phyloP scores from a whole-genome alignment of 2,113 vertebrate species.

The Caretta caretta region DNA sequence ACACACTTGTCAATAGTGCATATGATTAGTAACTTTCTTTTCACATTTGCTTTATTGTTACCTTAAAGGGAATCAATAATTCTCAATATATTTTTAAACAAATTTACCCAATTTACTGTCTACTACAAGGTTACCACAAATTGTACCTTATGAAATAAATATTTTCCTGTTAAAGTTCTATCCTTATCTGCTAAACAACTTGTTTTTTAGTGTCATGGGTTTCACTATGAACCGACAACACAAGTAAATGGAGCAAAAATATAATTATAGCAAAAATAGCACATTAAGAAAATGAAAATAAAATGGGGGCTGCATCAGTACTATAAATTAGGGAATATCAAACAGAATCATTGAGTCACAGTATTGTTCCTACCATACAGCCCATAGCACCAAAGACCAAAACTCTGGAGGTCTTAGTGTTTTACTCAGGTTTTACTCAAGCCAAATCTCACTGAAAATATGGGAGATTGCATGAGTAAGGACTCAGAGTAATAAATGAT shows the following conservation, averaged over 20 bases:
- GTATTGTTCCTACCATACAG: not conserved
- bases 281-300: not conserved
- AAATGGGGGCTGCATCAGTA: not conserved
- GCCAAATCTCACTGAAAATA: not conserved
- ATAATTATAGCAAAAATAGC: not conserved
- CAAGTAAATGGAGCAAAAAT: not conserved
- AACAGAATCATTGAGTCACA: not conserved
- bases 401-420: not conserved
- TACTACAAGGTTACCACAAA: not conserved
- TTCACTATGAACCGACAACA: not conserved
- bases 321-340: not conserved
- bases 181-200: not conserved
- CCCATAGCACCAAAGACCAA: not conserved
- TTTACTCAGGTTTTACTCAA: constrained; percentile 1
- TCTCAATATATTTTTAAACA: constrained; percentile 21
- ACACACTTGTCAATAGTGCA: not conserved
- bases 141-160: not conserved
- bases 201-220: not conserved
- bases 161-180: not conserved
- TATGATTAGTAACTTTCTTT: not conserved
- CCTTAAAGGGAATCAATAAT: constrained; percentile 33
- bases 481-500: not conserved
- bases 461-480: not conserved
- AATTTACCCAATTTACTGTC: constrained; percentile 10
- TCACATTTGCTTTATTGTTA: not conserved